Evolutionary conservation across 2,113 vertebrate species (phyloP).

Genomic region (Bubo scandiacus): DNA sequence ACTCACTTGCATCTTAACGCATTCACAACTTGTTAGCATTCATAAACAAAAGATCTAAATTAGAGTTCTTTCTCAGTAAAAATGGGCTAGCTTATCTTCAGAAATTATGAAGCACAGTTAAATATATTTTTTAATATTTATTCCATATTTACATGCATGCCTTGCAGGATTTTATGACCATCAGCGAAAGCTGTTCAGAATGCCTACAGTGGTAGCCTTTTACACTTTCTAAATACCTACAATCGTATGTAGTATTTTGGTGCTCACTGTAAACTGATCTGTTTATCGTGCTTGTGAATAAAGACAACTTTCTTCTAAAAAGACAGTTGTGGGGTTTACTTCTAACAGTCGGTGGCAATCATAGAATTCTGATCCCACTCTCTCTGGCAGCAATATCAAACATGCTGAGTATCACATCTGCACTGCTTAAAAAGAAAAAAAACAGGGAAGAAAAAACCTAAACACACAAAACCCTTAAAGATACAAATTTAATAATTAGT

Average conservation of each 20-base stretch:
- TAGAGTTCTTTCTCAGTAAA: not conserved
- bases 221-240: not conserved
- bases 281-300: not conserved
- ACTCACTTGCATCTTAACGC: conserved; percentile 9
- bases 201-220: not conserved
- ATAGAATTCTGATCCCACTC: not conserved
- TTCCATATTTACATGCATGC: not conserved
- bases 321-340: not conserved
- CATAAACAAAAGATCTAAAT: not conserved
- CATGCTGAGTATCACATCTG: fast-evolving
- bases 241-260: not conserved
- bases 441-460: not conserved
- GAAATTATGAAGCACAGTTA: not conserved
- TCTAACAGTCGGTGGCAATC: not conserved
- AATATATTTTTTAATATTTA: not conserved
- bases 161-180: not conserved
- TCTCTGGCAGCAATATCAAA: not conserved
- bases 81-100: not conserved
- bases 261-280: not conserved
- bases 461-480: not conserved
- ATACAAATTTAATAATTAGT: not conserved
- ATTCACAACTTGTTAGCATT: not conserved
- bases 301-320: not conserved
- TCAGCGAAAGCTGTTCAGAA: not conserved
- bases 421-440: not conserved